Evolutionary conservation across 2,888 invertebrate genomes (phyloP), one percentile per base, ranked within the genome.

Genomic region (Macrophya annulata): DNA sequence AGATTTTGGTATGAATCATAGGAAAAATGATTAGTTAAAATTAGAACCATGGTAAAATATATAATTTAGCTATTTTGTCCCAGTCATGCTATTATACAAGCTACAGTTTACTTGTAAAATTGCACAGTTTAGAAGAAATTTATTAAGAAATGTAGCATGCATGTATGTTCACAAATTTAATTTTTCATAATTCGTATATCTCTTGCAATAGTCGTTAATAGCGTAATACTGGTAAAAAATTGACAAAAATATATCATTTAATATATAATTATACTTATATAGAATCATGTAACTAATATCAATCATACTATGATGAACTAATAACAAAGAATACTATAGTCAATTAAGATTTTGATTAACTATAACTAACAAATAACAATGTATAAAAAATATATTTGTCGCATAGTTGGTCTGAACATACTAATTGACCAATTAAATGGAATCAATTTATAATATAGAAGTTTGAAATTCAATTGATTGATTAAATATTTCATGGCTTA

Each of bases 321-420:
- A 48, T 21, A 15, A 77, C 31, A 51, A 55, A 77, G 37, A 15
- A 37, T 31, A 31, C 31, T 31, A 31, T 12, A 37, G 31, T 31
- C 0, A 76, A 48, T 4, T 37, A 48, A 1, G 8, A 12, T 40
- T 25, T 72, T 72, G n/a, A 74, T 74, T 25, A 51, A 37, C 77
- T 77, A 77, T 37, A 55, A 55, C 15, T 77, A 77, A 31, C 10
- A 76, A 48, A 21, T 48, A 76, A 76, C 77, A 55, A 77, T 37
- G 37, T 77, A 55, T 77, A 15, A 55, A 77, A 77, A 77, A 55
- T 77, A 55, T 55, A 51, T 55, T 55, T n/a, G 77, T 51, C 51
- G 37, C 55, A 55, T 31, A 51, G 15, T 55, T 77, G n/a, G 55
- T 77, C 55, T 10, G 17, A 51, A 51, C 10, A 25, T 25, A n/a